A percentile compares a stretch with the other conserved stretches of the same genome.
These are phyloP conservation scores for Halyomorpha halys DNA, from an alignment of 1,140 invertebrate genomes.

Conservation along the genomic window DNA sequence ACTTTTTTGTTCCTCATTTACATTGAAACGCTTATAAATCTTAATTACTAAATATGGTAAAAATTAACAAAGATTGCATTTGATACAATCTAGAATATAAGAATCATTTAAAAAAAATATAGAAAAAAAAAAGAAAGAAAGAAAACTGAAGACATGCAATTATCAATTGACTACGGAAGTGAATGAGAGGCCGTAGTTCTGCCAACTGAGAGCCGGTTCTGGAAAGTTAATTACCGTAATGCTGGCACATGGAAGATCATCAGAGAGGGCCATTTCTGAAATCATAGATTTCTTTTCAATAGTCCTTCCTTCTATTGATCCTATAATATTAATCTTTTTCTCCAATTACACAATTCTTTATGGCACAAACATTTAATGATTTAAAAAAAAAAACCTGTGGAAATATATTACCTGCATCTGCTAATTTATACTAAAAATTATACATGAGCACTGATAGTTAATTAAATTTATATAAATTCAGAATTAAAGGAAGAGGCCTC, in stretches of 20 bases:
- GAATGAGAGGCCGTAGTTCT: conserved; percentile 20
- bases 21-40: not conserved
- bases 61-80: conserved; percentile 2
- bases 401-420: too few relatives aligned
- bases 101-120: not conserved
- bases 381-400: too few relatives aligned
- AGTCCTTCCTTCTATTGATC: not conserved
- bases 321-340: too few relatives aligned
- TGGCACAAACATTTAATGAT: too few relatives aligned
- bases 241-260: conserved; percentile 14
- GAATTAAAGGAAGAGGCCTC: too few relatives aligned
- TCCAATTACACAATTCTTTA: too few relatives aligned
- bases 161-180: conserved; percentile 21
- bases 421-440: too few relatives aligned
- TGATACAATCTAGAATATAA: conserved; percentile 1
- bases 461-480: too few relatives aligned
- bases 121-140: conserved; percentile 4
- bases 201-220: conserved; percentile 19
- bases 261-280: conserved; percentile 21
- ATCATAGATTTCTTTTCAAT: conserved; percentile 12
- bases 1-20: too few relatives aligned
- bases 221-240: conserved; percentile 21
- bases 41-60: conserved; percentile 11
- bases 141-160: not conserved
- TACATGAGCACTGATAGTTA: too few relatives aligned